These are phyloP conservation scores for Crossocerus cetratus DNA, from an alignment of 2,888 invertebrate genomes.

Conservation along the genomic window DNA sequence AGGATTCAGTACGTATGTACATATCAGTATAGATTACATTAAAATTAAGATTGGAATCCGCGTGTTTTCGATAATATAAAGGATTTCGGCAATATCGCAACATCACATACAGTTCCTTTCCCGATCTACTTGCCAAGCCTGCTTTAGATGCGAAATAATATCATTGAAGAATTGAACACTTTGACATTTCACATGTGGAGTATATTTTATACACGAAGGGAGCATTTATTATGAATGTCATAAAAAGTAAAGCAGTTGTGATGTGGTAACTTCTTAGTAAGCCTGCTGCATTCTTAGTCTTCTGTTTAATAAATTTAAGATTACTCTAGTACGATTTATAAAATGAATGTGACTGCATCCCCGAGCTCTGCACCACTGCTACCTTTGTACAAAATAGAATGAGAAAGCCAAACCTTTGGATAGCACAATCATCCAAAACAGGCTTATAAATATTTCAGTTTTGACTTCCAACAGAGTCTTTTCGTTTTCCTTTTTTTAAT, in stretches of 20 bases:
- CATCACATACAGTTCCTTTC: constrained; percentile 24
- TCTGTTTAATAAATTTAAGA: constrained; percentile 8
- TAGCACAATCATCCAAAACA: constrained; percentile 44
- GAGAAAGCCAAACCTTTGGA: constrained; percentile 10
- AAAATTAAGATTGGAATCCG: constrained; percentile 28
- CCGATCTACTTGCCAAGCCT: constrained; percentile 46
- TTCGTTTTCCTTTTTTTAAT: constrained; percentile 60
- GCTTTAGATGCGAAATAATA: constrained; percentile 39
- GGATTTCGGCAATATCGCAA: constrained; percentile 55
- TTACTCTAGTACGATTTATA: neutral
- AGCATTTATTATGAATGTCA: constrained; percentile 14
- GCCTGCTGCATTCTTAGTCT: neutral
- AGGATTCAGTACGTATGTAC: constrained; percentile 4
- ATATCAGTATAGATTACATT: constrained; percentile 2
- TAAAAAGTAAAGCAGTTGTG: constrained; percentile 28
- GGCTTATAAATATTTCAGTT: constrained; percentile 41
- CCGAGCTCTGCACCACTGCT: constrained; percentile 9
- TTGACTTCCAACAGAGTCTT: constrained; percentile 48
- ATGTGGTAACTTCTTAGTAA: constrained; percentile 18
- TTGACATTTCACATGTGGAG: constrained; percentile 8
- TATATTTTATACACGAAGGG: constrained; percentile 29
- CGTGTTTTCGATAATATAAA: no score
- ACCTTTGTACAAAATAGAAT: constrained; percentile 42
- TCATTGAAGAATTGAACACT: no score
- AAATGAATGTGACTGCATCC: constrained; percentile 10